Evolutionary conservation across 1,140 invertebrate species (phyloP).

Genomic region (Babylonia areolata): DNA sequence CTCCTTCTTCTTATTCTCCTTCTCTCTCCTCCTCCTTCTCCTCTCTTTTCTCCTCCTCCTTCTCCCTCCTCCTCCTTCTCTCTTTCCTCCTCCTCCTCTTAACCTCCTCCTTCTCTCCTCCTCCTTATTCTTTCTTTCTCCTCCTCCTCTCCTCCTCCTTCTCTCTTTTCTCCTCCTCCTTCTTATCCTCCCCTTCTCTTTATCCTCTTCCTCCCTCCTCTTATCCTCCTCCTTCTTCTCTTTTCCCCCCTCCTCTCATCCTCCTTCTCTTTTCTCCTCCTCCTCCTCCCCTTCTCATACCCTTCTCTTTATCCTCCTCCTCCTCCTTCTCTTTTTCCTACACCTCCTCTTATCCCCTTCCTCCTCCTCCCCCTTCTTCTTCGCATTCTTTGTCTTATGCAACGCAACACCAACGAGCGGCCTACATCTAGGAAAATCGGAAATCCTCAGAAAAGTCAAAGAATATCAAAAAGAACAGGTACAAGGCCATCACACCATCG

Average conservation of each 20-base stretch:
- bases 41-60: neutral
- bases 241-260: too few relatives aligned
- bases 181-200: neutral
- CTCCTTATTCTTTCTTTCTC: neutral
- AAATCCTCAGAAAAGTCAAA: too few relatives aligned
- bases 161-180: neutral
- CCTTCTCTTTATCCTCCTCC: too few relatives aligned
- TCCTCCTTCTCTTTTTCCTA: too few relatives aligned
- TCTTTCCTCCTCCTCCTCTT: neutral
- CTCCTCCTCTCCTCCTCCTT: neutral
- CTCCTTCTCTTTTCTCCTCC: too few relatives aligned
- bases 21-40: neutral
- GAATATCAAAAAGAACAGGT: too few relatives aligned
- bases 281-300: neutral
- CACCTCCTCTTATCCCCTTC: too few relatives aligned
- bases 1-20: neutral
- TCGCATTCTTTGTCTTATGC: too few relatives aligned
- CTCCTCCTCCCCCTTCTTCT: too few relatives aligned
- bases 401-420: too few relatives aligned
- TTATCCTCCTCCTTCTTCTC: neutral
- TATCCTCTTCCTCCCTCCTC: neutral
- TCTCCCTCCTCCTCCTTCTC: neutral
- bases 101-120: neutral
- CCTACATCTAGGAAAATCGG: too few relatives aligned
- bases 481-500: too few relatives aligned